Conservation (phyloP, 2,113 vertebrate species). For the Agelaius tricolor region DNA sequence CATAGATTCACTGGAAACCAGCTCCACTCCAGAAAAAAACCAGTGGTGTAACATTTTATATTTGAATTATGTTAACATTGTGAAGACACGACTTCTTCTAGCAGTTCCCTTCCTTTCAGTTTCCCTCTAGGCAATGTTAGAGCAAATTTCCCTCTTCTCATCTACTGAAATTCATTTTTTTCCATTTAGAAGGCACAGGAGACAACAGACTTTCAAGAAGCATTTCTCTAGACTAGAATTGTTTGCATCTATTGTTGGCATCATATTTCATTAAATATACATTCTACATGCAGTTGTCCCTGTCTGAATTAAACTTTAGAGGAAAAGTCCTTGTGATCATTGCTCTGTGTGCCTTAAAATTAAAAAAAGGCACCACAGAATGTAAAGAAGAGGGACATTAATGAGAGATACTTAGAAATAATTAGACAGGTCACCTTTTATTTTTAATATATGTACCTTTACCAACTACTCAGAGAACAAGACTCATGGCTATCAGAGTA, state of each 20-base stretch:
- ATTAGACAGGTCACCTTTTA: not conserved
- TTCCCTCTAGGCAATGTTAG: constrained; percentile 29
- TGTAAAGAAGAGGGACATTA: not conserved
- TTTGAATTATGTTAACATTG: constrained; percentile 55
- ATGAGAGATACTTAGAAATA: not conserved
- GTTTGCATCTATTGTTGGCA: constrained; percentile 52
- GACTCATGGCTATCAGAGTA: not conserved
- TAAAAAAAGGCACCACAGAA: not conserved
- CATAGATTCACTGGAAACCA: constrained; percentile 59
- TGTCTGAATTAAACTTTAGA: constrained; percentile 30
- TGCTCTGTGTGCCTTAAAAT: not conserved
- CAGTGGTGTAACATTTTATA: constrained; percentile 45
- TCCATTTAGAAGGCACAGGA: constrained; percentile 42
- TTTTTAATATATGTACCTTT: not conserved
- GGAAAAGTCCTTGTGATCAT: not conserved
- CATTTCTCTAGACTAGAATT: constrained; percentile 4
- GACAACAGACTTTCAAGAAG: constrained; percentile 42
- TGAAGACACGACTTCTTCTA: constrained; percentile 43
- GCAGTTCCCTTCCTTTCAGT: constrained; percentile 40
- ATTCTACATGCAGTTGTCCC: constrained; percentile 1
- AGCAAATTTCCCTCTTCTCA: constrained; percentile 56
- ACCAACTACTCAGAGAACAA: not conserved
- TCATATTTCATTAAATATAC: constrained; percentile 21
- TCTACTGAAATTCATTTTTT: constrained; percentile 12
- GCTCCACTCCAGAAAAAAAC: constrained; percentile 60